Evolutionary conservation across 2,113 vertebrate species (phyloP), one percentile per base, ranked within the genome.

Genomic region (Pangasianodon hypophthalmus): DNA sequence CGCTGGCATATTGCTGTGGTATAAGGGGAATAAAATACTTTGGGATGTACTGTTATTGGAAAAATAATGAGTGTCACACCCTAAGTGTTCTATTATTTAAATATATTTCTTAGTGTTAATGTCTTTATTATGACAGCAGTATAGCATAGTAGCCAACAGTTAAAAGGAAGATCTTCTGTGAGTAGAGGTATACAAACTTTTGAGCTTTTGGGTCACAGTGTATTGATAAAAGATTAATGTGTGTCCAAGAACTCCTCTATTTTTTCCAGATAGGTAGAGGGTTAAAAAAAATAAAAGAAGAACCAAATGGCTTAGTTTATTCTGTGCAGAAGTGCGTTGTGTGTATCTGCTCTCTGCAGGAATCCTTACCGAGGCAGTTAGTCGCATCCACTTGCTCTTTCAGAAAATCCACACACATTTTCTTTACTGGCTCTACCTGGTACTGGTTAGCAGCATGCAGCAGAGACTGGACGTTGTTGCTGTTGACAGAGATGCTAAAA

Each of bases 341-440:
- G 18, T 11, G 79, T 82, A 37, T 56, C 16, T 56, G 80, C n/a
- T 16, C 26, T 14, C 26, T n/a, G 29, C 50, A 52, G 79, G 48
- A 54, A n/a, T 32, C 8, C 52, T 94, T 96, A 99, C 98, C 98
- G 71, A 99, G 96, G 91, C 98, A 99, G 93, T 99, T 99, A 88
- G 98, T 98, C 90, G 98, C 97, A 95, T 99, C 98, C 88, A 99
- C 97, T 95, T 99, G 98, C 91, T 98, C 98, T 95, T 98, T 99
- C 64, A 99, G 96, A 91, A 98, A 99, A 89, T 99, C 98, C 92
- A 99, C 97, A 91, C 98, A 99, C 98, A 99, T 98, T 95, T 97
- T 98, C 95, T 99, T 99, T 91, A 99, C 98, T n/a, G 98, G 98
- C 91, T 99, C 98, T 92, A 99, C 98, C 91, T 99, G 98, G 92